Evolutionary conservation across 35 echinoderm and acorn worm species (phyloP), one percentile per base, ranked within the genome.

Genomic region (Holothuria glaberrima): DNA sequence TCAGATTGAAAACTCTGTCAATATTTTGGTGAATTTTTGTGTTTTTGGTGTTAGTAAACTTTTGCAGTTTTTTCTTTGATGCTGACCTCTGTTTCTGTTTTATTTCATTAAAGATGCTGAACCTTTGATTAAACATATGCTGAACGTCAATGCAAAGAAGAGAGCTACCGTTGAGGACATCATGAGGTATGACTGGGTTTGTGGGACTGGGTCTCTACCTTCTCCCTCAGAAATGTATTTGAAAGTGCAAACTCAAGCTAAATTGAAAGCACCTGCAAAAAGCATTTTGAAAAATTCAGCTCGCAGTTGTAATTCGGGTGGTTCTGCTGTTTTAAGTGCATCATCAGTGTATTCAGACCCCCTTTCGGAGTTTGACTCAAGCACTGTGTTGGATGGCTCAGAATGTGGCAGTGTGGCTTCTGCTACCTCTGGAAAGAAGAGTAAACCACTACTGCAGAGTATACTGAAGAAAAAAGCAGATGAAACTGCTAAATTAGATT

Each of bases 101-200:
- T 36, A 38, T 50, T 86, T 63, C 12, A 2, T 77, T 92, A 19
- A 54, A 98, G 96, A 87, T 92, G 93, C 90, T 86, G 92, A 94
- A 22, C 76, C 84, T 32, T 78, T 98, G 31, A 98, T 98, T 44
- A 83, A 82, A 26, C 81, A 68, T 22, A 79, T 98, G 71, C 63
- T 98, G 80, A 92, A 87, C 6, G 93, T 98, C 17, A 90, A 94
- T 68, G 82, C 96, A 33, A 89, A 86, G 27, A 92, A 92, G 30
- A 56, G 96, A 34, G 93, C 88, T 30, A 90, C 90, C 57, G 93
- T 98, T 20, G 91, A 95, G 24, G 96, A 94, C 30, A 90, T 98
- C n/a, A 78, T 89, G 69, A 77, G 68, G 45, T 71, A 95, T 31
- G 86, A 86, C 22, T 98, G 96, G 96, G 87, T 94, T 61, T 80